phyloP scores from a whole-genome alignment of 1,140 invertebrate genomes.

The Dreissena rostriformis region DNA sequence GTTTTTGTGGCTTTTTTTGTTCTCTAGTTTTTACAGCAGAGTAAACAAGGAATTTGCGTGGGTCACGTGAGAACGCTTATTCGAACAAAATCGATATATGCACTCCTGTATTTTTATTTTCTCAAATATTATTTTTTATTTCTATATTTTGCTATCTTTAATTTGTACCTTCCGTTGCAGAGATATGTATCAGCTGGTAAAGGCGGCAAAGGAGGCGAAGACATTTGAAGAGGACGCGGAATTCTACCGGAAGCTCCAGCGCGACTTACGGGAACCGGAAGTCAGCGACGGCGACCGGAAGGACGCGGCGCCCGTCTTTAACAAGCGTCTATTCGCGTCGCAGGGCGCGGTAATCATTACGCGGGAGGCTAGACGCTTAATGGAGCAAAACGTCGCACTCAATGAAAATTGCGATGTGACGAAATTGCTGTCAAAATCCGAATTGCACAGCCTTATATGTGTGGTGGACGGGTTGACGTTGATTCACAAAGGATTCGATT shows the following conservation, averaged over 20 bases:
- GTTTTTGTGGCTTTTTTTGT: too few relatives aligned
- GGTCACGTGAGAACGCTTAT: too few relatives aligned
- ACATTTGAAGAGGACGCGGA: conserved; percentile 65
- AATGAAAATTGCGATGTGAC: conserved; percentile 49
- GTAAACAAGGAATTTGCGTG: too few relatives aligned
- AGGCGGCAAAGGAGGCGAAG: conserved; percentile 61
- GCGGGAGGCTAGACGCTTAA: conserved; percentile 56
- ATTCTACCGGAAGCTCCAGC: conserved; percentile 54
- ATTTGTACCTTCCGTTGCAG: conserved; percentile 44
- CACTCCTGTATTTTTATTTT: too few relatives aligned
- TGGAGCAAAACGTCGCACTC: conserved; percentile 20
- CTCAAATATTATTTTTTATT: too few relatives aligned
- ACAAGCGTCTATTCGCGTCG: conserved; percentile 71
- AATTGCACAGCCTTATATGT: conserved; percentile 66
- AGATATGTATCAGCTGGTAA: conserved; percentile 64
- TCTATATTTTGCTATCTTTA: too few relatives aligned
- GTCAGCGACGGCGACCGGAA: conserved; percentile 54
- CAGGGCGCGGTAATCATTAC: conserved; percentile 72
- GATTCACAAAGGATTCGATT: conserved; percentile 74
- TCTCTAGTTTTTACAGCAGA: too few relatives aligned
- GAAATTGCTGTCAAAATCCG: conserved; percentile 62
- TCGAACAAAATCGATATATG: too few relatives aligned
- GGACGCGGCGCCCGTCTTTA: conserved; percentile 71
- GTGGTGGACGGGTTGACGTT: conserved; percentile 73
- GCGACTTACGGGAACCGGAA: conserved; percentile 26